Conservation (phyloP, 1,140 invertebrate species). For the Drosophila sproati region DNA sequence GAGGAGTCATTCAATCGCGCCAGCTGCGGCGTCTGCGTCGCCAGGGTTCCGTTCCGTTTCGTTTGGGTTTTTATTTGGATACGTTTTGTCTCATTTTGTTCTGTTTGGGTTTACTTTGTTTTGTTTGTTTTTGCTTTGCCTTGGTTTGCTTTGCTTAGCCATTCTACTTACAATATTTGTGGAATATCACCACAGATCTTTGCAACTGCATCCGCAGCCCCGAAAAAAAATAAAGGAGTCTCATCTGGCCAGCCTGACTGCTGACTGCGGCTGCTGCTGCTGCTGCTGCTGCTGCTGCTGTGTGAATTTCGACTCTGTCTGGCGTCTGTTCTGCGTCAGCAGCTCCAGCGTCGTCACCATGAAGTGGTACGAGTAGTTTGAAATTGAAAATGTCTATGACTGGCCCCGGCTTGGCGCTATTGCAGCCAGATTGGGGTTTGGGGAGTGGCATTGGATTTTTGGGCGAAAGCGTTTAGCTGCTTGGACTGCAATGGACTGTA, state of each 20-base stretch:
- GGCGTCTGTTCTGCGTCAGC: conserved; percentile 73
- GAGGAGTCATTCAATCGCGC: conserved; percentile 81
- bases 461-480: conserved; percentile 68
- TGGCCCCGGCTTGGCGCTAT: conserved; percentile 34
- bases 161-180: conserved; percentile 82
- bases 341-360: conserved; percentile 65
- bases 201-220: conserved; percentile 62
- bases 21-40: conserved; percentile 78
- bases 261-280: conserved; percentile 38
- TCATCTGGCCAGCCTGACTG: not conserved
- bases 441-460: conserved; percentile 62
- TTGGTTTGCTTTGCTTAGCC: conserved; percentile 64
- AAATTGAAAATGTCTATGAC: conserved; percentile 76
- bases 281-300: conserved; percentile 49
- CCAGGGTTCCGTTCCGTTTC: conserved; percentile 62
- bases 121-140: conserved; percentile 56
- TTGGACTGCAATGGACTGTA: no score
- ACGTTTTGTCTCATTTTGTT: conserved; percentile 37
- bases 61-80: conserved; percentile 43
- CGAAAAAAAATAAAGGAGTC: conserved; percentile 43
- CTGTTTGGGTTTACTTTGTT: conserved; percentile 40
- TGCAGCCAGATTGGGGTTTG: conserved; percentile 35
- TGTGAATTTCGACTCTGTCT: conserved; percentile 75
- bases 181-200: conserved; percentile 76
- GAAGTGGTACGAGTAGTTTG: conserved; percentile 60